phyloP scores from a whole-genome alignment of 2,113 vertebrate species.

The Amazona guildingii region DNA sequence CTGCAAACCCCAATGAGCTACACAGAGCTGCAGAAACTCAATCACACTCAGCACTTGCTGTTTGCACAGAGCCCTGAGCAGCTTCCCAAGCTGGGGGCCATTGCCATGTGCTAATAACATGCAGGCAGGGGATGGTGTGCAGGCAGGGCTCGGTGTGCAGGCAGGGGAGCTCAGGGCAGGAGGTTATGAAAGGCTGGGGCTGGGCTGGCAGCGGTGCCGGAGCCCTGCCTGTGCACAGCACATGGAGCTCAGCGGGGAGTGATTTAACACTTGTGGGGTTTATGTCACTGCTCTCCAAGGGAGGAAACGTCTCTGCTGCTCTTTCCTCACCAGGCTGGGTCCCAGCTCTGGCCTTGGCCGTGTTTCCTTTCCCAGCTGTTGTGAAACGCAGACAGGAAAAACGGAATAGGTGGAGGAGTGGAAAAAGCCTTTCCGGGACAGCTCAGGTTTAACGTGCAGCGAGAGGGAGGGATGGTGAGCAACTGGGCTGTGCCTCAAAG shows the following conservation, averaged over 20 bases:
- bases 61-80: background rate
- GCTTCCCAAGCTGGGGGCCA: too few species aligned
- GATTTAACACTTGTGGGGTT: background rate
- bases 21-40: fast-evolving
- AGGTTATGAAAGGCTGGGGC: background rate
- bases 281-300: background rate
- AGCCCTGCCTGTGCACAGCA: background rate
- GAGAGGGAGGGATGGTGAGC: fast-evolving
- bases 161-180: background rate
- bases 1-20: background rate
- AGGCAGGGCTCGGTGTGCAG: background rate
- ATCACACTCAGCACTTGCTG: background rate
- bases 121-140: too few species aligned
- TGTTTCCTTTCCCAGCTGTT: conserved; percentile 6
- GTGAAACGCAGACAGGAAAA: background rate
- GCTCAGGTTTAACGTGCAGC: background rate
- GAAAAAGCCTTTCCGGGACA: background rate
- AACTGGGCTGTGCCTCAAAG: background rate
- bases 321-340: background rate
- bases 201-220: background rate
- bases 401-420: background rate
- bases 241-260: background rate
- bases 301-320: background rate
- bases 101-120: background rate
- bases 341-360: background rate